A percentile compares a stretch with the other conserved stretches of the same genome.
Conservation (phyloP, 1,140 invertebrate species). For the Lordiphosa clarofinis region DNA sequence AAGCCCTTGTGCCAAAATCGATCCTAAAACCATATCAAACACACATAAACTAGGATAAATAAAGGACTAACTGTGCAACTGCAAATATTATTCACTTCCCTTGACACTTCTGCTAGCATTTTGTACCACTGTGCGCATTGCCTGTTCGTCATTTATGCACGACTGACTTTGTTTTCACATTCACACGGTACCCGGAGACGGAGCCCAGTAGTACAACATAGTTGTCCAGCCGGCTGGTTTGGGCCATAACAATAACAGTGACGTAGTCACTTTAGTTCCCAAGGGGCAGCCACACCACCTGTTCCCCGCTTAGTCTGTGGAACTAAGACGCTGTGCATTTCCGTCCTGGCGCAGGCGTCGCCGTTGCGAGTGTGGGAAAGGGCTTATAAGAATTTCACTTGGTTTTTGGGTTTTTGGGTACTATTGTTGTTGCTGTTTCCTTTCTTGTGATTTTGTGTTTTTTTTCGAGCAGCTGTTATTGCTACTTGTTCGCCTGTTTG, state of each 20-base stretch:
- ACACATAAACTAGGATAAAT: too few species aligned
- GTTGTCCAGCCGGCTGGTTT: conserved; percentile 48
- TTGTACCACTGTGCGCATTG: conserved; percentile 45
- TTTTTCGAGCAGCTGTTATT: conserved; percentile 62
- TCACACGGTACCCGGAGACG: conserved; percentile 68
- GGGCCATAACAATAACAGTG: conserved; percentile 20
- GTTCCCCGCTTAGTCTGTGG: conserved; percentile 40
- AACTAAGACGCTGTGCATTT: conserved; percentile 69
- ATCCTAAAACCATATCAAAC: too few species aligned
- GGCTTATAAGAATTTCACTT: conserved; percentile 78
- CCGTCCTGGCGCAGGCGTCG: conserved; percentile 73
- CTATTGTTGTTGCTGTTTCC: conserved; percentile 65
- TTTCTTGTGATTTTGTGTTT: conserved; percentile 57
- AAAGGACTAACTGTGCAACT: too few species aligned
- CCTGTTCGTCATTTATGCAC: conserved; percentile 73
- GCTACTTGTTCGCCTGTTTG: conserved; percentile 71
- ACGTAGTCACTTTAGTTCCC: conserved; percentile 31
- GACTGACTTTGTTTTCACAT: conserved; percentile 77
- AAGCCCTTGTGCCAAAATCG: too few species aligned
- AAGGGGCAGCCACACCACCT: conserved; percentile 52
- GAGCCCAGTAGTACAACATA: conserved; percentile 59
- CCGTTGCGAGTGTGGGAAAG: conserved; percentile 71
- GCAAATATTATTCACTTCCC: too few species aligned
- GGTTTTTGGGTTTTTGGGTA: conserved; percentile 61
- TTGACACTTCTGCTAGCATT: background rate